Conservation (phyloP, 2,888 invertebrate species). For the Neoascia interrupta region DNA sequence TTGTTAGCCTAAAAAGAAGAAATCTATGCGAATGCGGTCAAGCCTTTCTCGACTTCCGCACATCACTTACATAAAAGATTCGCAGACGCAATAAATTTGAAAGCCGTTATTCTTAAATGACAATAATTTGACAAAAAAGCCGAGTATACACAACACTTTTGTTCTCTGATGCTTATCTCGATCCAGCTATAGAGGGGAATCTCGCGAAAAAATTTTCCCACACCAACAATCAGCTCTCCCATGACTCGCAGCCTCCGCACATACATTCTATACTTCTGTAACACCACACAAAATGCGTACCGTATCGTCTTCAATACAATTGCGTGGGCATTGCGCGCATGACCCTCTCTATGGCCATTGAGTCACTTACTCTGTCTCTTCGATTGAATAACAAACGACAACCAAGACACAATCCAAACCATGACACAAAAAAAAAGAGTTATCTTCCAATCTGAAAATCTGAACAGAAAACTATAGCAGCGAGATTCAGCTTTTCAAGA, state of each 20-base stretch:
- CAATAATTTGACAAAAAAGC: conserved; percentile 11
- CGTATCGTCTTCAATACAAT: conserved; percentile 58
- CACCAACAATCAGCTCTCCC: conserved; percentile 23
- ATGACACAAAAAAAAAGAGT: too few relatives aligned
- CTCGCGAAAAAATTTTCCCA: conserved; percentile 41
- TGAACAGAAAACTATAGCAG: too few relatives aligned
- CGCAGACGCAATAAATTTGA: background rate
- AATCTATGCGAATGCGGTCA: too few relatives aligned
- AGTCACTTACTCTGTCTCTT: conserved; percentile 37
- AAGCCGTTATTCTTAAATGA: conserved; percentile 12
- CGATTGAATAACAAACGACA: conserved; percentile 32
- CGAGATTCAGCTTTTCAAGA: conserved; percentile 13
- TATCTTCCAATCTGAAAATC: conserved; percentile 55
- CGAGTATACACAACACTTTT: conserved; percentile 31
- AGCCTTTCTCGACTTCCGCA: too few relatives aligned
- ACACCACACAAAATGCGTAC: conserved; percentile 23
- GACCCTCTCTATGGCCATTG: conserved; percentile 44
- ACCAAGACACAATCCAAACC: conserved; percentile 8
- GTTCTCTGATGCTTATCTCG: conserved; percentile 28
- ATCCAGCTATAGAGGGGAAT: conserved; percentile 7
- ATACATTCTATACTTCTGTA: background rate
- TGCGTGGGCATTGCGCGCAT: conserved; percentile 57
- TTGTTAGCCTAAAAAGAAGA: too few relatives aligned
- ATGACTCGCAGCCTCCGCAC: background rate
- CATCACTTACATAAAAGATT: too few relatives aligned